Evolutionary conservation across 2,113 vertebrate genomes (phyloP), one percentile per base, ranked within the genome.

Genomic region (Ranitomeya variabilis): DNA sequence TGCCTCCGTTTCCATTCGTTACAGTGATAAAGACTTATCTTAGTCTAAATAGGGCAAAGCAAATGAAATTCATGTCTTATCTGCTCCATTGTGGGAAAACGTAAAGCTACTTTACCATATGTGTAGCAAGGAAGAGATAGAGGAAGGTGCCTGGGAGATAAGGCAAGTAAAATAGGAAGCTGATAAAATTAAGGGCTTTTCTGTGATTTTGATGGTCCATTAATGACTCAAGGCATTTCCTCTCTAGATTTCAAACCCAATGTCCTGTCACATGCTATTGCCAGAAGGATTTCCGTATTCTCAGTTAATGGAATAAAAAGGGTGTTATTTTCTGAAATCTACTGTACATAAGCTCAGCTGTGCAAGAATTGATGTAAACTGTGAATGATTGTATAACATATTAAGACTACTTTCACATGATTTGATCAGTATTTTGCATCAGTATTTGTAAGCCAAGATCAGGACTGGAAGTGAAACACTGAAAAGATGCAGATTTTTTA

Each of bases 181-280:
- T 74, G 67, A 85, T 85, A 74, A 69, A 67, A 59, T 60, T 73
- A 59, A 85, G 54, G 31, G 13, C 23, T 16, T 73, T 85, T 74
- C 55, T 19, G 54, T 55, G n/a, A 85, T 59, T 73, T 85, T 85
- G 83, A 85, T 59, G 83, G 59, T 74, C 71, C 73, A 86, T 86
- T 79, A 79, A 78, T 10, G 37, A 79, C 31, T 86, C 31, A 64
- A n/a, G 79, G 62, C 31, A 64, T 86, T 86, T 86, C 85, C 85
- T 86, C 71, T n/a, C 18, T 71, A 57, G 52, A 73, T 54, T 85
- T 83, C 23, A 85, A 71, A 85, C 16, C 54, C 31, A 86, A 31
- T 59, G 51, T 86, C 85, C 85, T 86, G 74, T 79, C 45, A 52
- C 31, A 66, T 79, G 74, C 71, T 13, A 86, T 60, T 86, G 85